A percentile compares a stretch with the other conserved stretches of the same genome.
These are phyloP conservation scores for Pandemis cinnamomeana DNA, from an alignment of 2,888 invertebrate species.

Conservation along the genomic window DNA sequence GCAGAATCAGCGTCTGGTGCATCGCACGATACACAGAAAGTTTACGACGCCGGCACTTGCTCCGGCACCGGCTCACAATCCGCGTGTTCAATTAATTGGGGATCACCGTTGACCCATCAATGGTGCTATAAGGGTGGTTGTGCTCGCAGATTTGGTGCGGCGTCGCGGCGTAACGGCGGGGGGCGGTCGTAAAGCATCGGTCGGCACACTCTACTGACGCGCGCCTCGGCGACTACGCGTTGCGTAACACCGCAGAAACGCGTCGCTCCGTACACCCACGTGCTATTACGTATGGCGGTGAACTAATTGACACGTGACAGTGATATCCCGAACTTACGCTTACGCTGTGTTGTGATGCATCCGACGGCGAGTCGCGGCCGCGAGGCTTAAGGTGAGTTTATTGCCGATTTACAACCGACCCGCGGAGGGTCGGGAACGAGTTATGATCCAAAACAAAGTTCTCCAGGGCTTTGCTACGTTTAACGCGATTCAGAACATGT, in stretches of 20 bases:
- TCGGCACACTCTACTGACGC: constrained; percentile 84
- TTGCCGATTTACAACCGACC: constrained; percentile 74
- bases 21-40: constrained; percentile 85
- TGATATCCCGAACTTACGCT: constrained; percentile 40
- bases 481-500: not conserved
- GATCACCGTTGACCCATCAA: constrained; percentile 81
- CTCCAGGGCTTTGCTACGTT: constrained; percentile 47
- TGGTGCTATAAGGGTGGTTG: constrained; percentile 79
- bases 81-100: constrained; percentile 81
- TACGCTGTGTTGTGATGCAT: constrained; percentile 61
- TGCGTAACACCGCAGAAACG: constrained; percentile 83
- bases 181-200: constrained; percentile 83
- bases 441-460: constrained; percentile 75
- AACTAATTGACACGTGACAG: constrained; percentile 78
- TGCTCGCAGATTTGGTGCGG: constrained; percentile 84
- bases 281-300: constrained; percentile 78
- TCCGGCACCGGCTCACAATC: constrained; percentile 73
- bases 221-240: constrained; percentile 83
- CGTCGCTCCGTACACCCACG: constrained; percentile 76
- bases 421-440: constrained; percentile 67
- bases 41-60: constrained; percentile 82
- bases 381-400: constrained; percentile 82
- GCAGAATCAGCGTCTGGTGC: constrained; percentile 82
- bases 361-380: constrained; percentile 79
- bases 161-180: constrained; percentile 77